Base-by-base conservation (phyloP, 1,140 invertebrate species). In the Apis dorsata region DNA sequence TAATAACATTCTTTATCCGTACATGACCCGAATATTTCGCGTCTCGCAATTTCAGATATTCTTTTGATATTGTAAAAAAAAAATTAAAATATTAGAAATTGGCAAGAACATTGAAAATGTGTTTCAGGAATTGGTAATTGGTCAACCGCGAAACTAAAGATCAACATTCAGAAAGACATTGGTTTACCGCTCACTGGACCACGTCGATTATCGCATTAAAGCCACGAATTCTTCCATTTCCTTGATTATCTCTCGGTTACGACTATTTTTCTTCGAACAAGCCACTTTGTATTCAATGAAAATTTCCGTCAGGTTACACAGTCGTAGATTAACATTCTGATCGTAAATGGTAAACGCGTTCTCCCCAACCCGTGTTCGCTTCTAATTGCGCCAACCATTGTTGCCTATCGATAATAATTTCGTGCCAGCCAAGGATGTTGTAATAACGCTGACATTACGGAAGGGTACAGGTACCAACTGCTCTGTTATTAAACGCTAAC, bases 371-470 rank as follows among this genome's bases (percentile, higher is more conserved):
- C 19, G 59, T 65, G 62, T 76, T 74, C 63, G 51, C 49, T 63
- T 84, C 65, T 84, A 85, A 88, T 85, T 88, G 86, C 86, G 34
- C 68, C 69, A 11, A 59, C 71, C 44, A 88, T 87, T 85, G 86
- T 88, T 79, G 73, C 53, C 57, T 77, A 81, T 85, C 72, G 75
- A 78, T 77, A 83, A 88, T 88, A 88, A 88, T 88, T 85, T 83
- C 63, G 63, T 63, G 68, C 66, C n/a, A 55, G 60, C n/a, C 66
- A 51, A 63, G 60, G 66, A 80, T 72, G 86, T 83, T 66, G 80
- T 44, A 88, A 88, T 76, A 79, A 71, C 55, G 59, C 84, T 65
- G 79, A 66, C 78, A 74, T 81, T 85, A 84, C 76, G 13, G 51
- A 28, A 73, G 57, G 84, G 69, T 85, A 76, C 76, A 76, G 62